phyloP scores from a whole-genome alignment of 2,888 invertebrate genomes.

The Melitaea athalia region DNA sequence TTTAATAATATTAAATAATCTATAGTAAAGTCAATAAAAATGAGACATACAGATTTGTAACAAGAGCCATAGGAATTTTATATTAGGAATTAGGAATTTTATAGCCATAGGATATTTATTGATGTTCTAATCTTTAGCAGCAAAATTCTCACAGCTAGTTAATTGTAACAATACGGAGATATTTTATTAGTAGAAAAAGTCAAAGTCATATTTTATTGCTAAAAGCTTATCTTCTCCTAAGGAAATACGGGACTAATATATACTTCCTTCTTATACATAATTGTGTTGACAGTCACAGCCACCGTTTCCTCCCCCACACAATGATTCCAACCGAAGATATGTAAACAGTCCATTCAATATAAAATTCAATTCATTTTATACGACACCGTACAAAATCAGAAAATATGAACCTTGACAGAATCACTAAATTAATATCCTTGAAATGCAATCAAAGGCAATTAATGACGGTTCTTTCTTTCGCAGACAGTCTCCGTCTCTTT shows the following conservation, averaged over 20 bases:
- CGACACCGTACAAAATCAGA: conserved; percentile 72
- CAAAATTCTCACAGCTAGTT: too few species aligned
- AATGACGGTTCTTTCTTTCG: conserved; percentile 61
- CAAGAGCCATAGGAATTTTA: too few species aligned
- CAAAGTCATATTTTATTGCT: conserved; percentile 27
- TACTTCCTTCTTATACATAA: conserved; percentile 70
- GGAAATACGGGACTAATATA: conserved; percentile 59
- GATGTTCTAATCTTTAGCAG: too few species aligned
- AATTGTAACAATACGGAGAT: too few species aligned
- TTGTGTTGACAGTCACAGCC: conserved; percentile 73
- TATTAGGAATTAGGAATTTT: too few species aligned
- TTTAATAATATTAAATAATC: too few species aligned
- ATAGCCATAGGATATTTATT: too few species aligned
- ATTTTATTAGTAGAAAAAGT: too few species aligned
- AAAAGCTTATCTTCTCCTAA: conserved; percentile 63
- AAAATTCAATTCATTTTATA: conserved; percentile 61
- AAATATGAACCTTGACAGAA: conserved; percentile 77
- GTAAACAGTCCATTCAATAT: conserved; percentile 72
- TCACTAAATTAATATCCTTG: conserved; percentile 80
- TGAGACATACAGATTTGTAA: too few species aligned
- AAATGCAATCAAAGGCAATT: conserved; percentile 80
- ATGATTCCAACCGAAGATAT: conserved; percentile 68
- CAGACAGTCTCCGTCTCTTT: conserved; percentile 47
- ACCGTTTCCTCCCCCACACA: conserved; percentile 63
- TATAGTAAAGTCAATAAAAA: too few species aligned